Conservation (phyloP, 2,797 vertebrate genomes). For the Gallinago stenura region DNA sequence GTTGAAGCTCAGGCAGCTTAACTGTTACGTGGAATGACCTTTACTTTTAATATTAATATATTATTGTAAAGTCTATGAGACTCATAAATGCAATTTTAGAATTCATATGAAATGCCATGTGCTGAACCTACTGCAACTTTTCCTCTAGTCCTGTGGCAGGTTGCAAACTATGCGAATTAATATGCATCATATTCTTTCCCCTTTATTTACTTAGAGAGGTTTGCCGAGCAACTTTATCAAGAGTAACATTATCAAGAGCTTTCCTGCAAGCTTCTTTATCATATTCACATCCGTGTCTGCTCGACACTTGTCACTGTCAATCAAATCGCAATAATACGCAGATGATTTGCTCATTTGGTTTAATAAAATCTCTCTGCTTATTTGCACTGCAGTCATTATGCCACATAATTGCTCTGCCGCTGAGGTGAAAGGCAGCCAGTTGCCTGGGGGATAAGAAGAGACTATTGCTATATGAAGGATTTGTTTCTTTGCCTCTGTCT, state of each 20-base stretch:
- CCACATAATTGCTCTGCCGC: conserved; percentile 94
- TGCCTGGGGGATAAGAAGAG: conserved; percentile 95
- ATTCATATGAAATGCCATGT: conserved; percentile 93
- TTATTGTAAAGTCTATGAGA: conserved; percentile 90
- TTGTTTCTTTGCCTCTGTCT: conserved; percentile 87
- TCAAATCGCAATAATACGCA: conserved; percentile 98
- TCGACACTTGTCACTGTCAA: conserved; percentile 99
- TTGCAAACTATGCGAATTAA: conserved; percentile 90
- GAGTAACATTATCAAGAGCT: conserved; percentile 98
- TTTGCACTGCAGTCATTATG: conserved; percentile 98
- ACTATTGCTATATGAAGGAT: conserved; percentile 93
- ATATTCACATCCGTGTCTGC: conserved; percentile 89
- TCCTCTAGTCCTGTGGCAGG: conserved; percentile 67
- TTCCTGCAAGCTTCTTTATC: conserved; percentile 94
- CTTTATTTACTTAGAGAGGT: conserved; percentile 90
- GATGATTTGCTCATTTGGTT: conserved; percentile 99
- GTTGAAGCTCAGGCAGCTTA: conserved; percentile 97
- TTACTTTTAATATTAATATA: conserved; percentile 99
- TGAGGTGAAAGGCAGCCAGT: conserved; percentile 93
- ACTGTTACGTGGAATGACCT: conserved; percentile 91
- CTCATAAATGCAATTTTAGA: conserved; percentile 91
- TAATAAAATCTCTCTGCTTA: conserved; percentile 99
- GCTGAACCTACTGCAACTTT: conserved; percentile 79
- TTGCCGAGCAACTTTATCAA: conserved; percentile 94
- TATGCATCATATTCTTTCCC: conserved; percentile 86